phyloP scores from a whole-genome alignment of 2,113 vertebrate genomes.

The Scopus umbretta region DNA sequence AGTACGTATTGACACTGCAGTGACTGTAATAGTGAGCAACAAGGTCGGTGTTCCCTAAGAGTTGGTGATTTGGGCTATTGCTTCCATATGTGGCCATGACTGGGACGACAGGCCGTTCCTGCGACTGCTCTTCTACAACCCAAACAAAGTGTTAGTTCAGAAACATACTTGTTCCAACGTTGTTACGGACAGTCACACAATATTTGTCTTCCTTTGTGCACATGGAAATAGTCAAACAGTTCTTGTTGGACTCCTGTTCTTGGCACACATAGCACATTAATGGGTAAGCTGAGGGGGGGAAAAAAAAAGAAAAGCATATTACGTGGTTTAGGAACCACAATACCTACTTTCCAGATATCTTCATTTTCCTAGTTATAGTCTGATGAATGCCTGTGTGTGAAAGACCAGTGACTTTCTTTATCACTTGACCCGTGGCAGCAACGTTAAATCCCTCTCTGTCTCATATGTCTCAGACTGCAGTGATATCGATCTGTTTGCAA shows the following conservation, averaged over 20 bases:
- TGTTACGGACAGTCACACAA: not conserved
- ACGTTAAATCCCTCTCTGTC: constrained; percentile 28
- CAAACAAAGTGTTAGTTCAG: not conserved
- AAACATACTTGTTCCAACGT: not conserved
- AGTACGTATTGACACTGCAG: not conserved
- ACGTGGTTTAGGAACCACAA: not conserved
- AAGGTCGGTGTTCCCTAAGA: not conserved
- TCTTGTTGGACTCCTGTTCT: constrained; percentile 40
- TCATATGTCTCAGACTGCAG: not conserved
- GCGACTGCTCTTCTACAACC: not conserved
- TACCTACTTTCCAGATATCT: not conserved
- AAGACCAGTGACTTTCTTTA: not conserved
- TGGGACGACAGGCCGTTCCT: not conserved
- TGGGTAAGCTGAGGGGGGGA: not conserved
- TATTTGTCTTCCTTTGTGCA: constrained; percentile 27
- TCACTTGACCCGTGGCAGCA: not conserved
- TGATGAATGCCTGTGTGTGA: not conserved
- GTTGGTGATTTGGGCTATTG: accelerated
- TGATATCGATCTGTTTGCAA: constrained; percentile 36
- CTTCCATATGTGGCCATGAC: accelerated
- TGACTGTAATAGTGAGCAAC: not conserved
- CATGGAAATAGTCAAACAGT: constrained; percentile 51
- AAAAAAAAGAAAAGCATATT: not conserved
- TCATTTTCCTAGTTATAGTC: not conserved
- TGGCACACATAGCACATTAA: constrained; percentile 53